A percentile compares a stretch with the other conserved stretches of the same genome.
These are phyloP conservation scores for Meganola albula DNA, from an alignment of 2,888 invertebrate species.

Conservation along the genomic window DNA sequence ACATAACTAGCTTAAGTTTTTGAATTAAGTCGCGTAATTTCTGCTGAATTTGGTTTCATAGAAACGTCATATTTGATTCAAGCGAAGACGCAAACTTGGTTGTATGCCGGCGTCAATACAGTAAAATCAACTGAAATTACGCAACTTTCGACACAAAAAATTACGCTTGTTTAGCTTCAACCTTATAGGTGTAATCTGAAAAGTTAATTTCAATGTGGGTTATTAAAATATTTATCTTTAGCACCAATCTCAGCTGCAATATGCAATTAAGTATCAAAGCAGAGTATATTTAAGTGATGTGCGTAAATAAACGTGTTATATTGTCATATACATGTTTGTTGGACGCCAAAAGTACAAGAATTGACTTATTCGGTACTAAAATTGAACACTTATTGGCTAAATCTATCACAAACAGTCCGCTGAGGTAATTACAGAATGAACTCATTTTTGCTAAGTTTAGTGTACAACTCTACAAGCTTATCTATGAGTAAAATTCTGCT, in stretches of 20 bases:
- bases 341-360: constrained; percentile 67
- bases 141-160: too few species aligned
- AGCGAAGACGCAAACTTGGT: too few species aligned
- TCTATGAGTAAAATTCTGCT: constrained; percentile 50
- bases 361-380: constrained; percentile 65
- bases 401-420: constrained; percentile 74
- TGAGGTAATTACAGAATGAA: constrained; percentile 71
- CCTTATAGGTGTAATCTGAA: constrained; percentile 6
- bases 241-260: constrained; percentile 73
- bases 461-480: constrained; percentile 28
- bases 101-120: too few species aligned
- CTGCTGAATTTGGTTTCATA: too few species aligned
- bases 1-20: too few species aligned
- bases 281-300: constrained; percentile 32
- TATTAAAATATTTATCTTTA: constrained; percentile 44
- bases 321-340: constrained; percentile 31
- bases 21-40: too few species aligned
- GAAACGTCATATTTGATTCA: too few species aligned
- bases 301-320: constrained; percentile 25
- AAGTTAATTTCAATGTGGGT: constrained; percentile 20
- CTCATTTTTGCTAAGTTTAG: constrained; percentile 33
- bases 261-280: constrained; percentile 47
- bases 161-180: too few species aligned
- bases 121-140: too few species aligned
- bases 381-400: constrained; percentile 76